These are phyloP conservation scores for Lepidochitona cinerea DNA, from an alignment of 2,888 invertebrate species.

Conservation along the genomic window DNA sequence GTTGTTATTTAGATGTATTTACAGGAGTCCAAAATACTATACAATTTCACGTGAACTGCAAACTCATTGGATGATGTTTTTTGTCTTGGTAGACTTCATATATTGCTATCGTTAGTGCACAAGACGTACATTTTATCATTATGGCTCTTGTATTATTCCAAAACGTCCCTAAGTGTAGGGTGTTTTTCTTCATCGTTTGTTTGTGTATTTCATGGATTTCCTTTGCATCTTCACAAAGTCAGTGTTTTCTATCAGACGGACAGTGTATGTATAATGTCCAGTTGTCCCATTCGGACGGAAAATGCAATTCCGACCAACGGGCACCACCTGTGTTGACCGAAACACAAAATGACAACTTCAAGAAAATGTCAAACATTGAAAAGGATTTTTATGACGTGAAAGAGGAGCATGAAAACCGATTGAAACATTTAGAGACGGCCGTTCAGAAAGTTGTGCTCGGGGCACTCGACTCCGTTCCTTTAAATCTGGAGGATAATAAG, in stretches of 20 bases:
- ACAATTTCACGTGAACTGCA: too few relatives aligned
- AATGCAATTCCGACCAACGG: slow-evolving; percentile 9
- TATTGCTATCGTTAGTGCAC: too few relatives aligned
- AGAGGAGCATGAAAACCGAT: slow-evolving; percentile 42
- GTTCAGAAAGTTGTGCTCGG: slow-evolving; percentile 37
- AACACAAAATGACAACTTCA: slow-evolving; percentile 25
- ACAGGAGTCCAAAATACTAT: too few relatives aligned
- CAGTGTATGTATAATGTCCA: slow-evolving; percentile 42
- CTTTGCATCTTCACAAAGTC: too few relatives aligned
- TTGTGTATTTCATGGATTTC: too few relatives aligned
- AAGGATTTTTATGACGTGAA: slow-evolving; percentile 40
- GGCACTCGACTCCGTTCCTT: not conserved
- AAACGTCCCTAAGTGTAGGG: too few relatives aligned
- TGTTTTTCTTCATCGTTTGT: too few relatives aligned
- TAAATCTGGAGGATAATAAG: not conserved
- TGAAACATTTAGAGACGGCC: slow-evolving; percentile 41
- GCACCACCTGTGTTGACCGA: slow-evolving; percentile 1
- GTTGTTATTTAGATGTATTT: too few relatives aligned
- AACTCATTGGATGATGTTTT: too few relatives aligned
- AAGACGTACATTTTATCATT: too few relatives aligned
- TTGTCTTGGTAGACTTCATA: too few relatives aligned
- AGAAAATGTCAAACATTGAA: slow-evolving; percentile 35
- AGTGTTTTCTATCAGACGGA: slow-evolving; percentile 39
- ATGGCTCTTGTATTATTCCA: too few relatives aligned
- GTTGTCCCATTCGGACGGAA: slow-evolving; percentile 23